Evolutionary conservation across 2,113 vertebrate species (phyloP).

Genomic region (Nesoenas mayeri): DNA sequence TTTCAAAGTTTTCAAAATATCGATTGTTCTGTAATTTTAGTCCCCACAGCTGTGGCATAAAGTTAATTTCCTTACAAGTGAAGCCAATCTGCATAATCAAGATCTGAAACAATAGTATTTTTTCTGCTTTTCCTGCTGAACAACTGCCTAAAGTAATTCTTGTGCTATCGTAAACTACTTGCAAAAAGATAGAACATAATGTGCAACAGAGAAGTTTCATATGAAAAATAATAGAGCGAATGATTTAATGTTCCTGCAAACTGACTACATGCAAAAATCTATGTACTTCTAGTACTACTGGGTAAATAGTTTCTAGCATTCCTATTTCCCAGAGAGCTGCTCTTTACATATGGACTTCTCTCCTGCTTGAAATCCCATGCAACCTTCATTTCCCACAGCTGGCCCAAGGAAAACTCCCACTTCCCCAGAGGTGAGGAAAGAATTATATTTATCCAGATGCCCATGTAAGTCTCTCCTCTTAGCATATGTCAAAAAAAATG

Average conservation of each 20-base stretch:
- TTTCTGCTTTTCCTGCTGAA: background rate
- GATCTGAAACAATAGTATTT: constrained; percentile 63
- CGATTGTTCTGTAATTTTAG: constrained; percentile 68
- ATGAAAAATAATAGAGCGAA: background rate
- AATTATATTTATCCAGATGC: background rate
- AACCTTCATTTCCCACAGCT: background rate
- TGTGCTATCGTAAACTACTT: background rate
- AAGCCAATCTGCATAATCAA: constrained; percentile 72
- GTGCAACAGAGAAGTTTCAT: background rate
- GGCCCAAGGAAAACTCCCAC: background rate
- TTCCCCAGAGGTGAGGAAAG: background rate
- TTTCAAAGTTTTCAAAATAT: constrained; percentile 76
- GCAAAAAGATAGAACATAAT: background rate
- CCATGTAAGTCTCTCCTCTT: background rate
- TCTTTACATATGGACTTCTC: background rate
- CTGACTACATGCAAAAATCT: background rate
- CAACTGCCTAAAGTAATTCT: background rate
- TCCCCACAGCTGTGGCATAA: constrained; percentile 67
- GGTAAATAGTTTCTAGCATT: background rate
- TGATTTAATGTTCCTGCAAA: background rate
- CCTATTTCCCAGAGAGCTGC: background rate
- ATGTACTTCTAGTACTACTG: background rate
- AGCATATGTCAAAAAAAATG: background rate
- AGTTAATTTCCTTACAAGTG: constrained; percentile 70
- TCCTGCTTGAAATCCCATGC: background rate